Evolutionary conservation across 2,113 vertebrate species (phyloP).

Genomic region (Columba livia): DNA sequence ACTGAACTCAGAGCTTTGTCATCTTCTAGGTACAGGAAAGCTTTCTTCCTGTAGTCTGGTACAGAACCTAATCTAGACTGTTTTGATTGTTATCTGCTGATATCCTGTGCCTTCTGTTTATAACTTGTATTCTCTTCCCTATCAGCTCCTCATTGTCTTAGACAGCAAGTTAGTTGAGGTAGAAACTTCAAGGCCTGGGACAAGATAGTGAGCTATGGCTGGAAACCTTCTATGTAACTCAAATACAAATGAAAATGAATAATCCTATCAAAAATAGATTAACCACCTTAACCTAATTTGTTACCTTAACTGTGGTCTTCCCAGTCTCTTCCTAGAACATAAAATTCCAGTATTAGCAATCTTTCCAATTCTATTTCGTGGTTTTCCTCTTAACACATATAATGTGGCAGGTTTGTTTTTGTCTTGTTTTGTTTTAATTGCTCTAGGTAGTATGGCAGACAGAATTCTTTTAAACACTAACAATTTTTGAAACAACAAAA

Average conservation of each 20-base stretch:
- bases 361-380: neutral
- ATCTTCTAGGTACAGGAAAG: neutral
- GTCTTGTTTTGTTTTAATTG: neutral
- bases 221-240: neutral
- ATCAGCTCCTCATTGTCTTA: neutral
- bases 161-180: neutral
- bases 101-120: neutral
- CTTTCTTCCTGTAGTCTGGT: neutral
- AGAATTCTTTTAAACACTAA: constrained; percentile 1
- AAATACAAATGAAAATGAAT: neutral
- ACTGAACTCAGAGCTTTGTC: neutral
- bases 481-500: constrained; percentile 4
- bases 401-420: neutral
- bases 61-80: neutral
- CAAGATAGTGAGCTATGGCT: neutral
- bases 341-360: neutral
- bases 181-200: neutral
- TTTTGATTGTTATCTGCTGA: neutral
- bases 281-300: neutral
- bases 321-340: neutral
- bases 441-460: neutral
- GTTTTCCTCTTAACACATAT: neutral
- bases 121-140: neutral
- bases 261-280: neutral
- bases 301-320: neutral